A percentile compares a stretch with the other conserved stretches of the same genome.
Evolutionary conservation across 2,888 invertebrate genomes (phyloP).

Genomic region (Macaria liturata): DNA sequence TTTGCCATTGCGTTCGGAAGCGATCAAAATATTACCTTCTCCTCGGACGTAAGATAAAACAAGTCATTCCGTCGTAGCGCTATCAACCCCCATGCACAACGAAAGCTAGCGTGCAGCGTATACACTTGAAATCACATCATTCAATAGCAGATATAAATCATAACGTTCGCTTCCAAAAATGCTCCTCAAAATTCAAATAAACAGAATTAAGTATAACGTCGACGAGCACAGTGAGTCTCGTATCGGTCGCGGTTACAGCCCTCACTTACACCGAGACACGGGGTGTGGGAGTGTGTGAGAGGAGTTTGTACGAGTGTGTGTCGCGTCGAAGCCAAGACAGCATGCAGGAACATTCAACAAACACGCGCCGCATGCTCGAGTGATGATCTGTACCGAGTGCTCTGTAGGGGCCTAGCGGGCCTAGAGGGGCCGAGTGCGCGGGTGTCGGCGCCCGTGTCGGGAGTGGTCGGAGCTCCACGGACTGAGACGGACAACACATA

Average conservation of each 20-base stretch:
- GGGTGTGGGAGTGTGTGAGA: slow-evolving; percentile 62
- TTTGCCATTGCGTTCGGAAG: slow-evolving; percentile 74
- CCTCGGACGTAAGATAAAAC: slow-evolving; percentile 58
- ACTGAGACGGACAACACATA: slow-evolving; percentile 78
- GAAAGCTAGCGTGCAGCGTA: slow-evolving; percentile 82
- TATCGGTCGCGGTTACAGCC: slow-evolving; percentile 40
- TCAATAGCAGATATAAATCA: slow-evolving; percentile 59
- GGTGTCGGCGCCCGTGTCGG: slow-evolving; percentile 50
- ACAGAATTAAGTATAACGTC: slow-evolving; percentile 45
- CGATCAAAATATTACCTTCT: slow-evolving; percentile 77
- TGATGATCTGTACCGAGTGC: slow-evolving; percentile 74
- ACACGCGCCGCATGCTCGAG: slow-evolving; percentile 76
- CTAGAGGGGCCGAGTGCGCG: slow-evolving; percentile 27
- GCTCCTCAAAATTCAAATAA: slow-evolving; percentile 58
- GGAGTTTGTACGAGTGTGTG: slow-evolving; percentile 50
- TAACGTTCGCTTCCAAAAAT: slow-evolving; percentile 63
- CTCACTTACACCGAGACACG: slow-evolving; percentile 47
- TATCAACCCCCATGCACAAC: slow-evolving; percentile 82
- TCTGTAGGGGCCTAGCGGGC: slow-evolving; percentile 51
- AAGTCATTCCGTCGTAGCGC: slow-evolving; percentile 77
- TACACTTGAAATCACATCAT: slow-evolving; percentile 75
- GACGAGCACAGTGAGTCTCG: slow-evolving; percentile 38
- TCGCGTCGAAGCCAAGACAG: slow-evolving; percentile 80
- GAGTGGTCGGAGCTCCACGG: slow-evolving; percentile 68
- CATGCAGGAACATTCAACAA: slow-evolving; percentile 79